A percentile compares a stretch with the other conserved stretches of the same genome.
These are phyloP conservation scores for Zaprionus tsacasi DNA, from an alignment of 1,140 invertebrate species.

Conservation along the genomic window DNA sequence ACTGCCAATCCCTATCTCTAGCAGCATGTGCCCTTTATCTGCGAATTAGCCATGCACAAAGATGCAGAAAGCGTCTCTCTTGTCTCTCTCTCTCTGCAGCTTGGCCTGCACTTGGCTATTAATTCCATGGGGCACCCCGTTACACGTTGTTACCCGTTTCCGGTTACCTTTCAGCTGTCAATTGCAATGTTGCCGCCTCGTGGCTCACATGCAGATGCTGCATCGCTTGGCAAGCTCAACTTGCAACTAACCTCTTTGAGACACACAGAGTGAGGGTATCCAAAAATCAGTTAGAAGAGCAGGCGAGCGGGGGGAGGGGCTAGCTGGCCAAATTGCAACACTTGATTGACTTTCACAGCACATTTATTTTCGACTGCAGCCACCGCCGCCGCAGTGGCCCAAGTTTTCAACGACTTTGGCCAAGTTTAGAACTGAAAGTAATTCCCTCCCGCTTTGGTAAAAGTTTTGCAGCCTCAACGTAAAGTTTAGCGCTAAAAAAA, in stretches of 20 bases:
- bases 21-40: not conserved
- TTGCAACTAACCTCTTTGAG: slow-evolving; percentile 24
- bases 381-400: slow-evolving; percentile 44
- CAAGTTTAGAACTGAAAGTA: slow-evolving; percentile 72
- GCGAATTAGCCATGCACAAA: slow-evolving; percentile 27
- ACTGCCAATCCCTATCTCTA: too few relatives aligned
- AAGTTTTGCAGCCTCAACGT: slow-evolving; percentile 39
- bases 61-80: not conserved
- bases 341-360: slow-evolving; percentile 81
- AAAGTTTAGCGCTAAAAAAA: slow-evolving; percentile 22
- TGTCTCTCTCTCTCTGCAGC: not conserved
- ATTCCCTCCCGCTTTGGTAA: slow-evolving; percentile 30
- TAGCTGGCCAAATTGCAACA: slow-evolving; percentile 64
- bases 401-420: slow-evolving; percentile 79
- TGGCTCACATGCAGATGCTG: slow-evolving; percentile 43
- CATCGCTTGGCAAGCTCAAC: not conserved
- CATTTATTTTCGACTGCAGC: slow-evolving; percentile 66
- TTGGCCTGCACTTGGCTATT: slow-evolving; percentile 15
- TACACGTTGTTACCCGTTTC: not conserved
- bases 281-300: not conserved
- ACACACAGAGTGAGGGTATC: not conserved
- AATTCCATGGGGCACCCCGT: slow-evolving; percentile 8
- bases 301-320: not conserved
- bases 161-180: slow-evolving; percentile 17
- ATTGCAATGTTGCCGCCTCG: slow-evolving; percentile 35